Evolutionary conservation across 1,140 invertebrate species (phyloP), one percentile per base, ranked within the genome.

Genomic region (Heliothis subflexa): DNA sequence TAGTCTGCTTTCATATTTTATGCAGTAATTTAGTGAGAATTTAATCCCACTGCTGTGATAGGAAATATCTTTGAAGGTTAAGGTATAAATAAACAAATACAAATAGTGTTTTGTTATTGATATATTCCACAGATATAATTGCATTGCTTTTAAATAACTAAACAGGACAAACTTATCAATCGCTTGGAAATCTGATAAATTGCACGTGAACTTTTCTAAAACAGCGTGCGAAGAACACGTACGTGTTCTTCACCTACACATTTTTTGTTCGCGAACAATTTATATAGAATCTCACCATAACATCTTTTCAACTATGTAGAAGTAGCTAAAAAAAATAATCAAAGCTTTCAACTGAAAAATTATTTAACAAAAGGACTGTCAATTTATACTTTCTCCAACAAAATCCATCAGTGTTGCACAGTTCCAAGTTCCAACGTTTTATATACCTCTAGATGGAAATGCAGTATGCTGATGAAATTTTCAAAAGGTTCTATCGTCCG

Each of bases 381-480:
- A 45, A 18, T 40, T 64, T 12, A 47, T 2, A 11, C 18, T 16
- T 16, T 62, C 16, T 21, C 16, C 54, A 16, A 62, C 33, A 64
- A 1, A 18, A 40, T 47, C 2, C n/a, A 47, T 18, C n/a, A 40
- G 33, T 62, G 16, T 64, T 47, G n/a, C 33, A 25, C 2, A 64
- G 33, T 47, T 47, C 40, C 61, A 33, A 45, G 16, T 62, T 16
- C 9, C 10, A 62, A 3, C 28, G 5, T 62, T 40, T 10, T 16
- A 33, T 18, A 18, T 47, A n/a, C n/a, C n/a, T n/a, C n/a, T n/a
- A 64, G 61, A 64, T 45, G 61, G n/a, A 33, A 10, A 33, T 64
- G 40, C 61, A 45, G 61, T 45, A n/a, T 9, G 11, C 61, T 64
- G 61, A 64, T 64, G 61, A 64, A 47, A 64, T 64, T 64, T 64